phyloP scores from a whole-genome alignment of 1,140 invertebrate genomes.

The Sinella curviseta region DNA sequence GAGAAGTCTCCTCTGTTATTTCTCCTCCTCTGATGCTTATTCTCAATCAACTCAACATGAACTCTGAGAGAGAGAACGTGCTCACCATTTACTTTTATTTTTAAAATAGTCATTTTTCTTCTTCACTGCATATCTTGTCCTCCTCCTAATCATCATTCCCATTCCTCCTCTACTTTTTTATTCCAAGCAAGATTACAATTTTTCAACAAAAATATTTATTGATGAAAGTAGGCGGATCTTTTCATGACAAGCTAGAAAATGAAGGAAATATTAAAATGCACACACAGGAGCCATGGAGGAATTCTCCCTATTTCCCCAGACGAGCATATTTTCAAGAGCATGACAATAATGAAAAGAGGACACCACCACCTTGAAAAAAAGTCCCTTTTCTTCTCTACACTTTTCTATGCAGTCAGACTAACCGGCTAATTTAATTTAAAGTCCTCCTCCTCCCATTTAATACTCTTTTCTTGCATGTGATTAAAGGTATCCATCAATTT shows the following conservation, averaged over 20 bases:
- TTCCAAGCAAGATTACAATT: neutral
- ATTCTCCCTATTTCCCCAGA: no score
- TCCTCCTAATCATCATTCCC: neutral
- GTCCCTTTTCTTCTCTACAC: neutral
- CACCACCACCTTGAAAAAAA: neutral
- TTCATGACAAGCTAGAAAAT: neutral
- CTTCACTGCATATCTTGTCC: neutral
- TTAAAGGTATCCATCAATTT: neutral
- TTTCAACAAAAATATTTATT: neutral
- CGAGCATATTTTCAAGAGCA: no score
- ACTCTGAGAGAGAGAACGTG: neutral
- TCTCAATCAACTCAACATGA: no score
- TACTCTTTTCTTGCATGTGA: no score
- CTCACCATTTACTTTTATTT: neutral
- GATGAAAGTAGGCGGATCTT: slow-evolving; percentile 13
- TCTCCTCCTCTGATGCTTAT: no score
- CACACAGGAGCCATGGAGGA: neutral
- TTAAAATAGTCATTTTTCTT: neutral
- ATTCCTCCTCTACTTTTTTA: neutral
- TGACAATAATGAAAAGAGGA: neutral
- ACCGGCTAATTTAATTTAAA: neutral
- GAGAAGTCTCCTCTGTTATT: neutral
- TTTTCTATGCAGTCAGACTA: neutral
- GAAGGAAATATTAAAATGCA: neutral
- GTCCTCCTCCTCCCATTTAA: slow-evolving; percentile 14